These are phyloP conservation scores for Coelopa frigida DNA, from an alignment of 1,140 invertebrate species.

Conservation along the genomic window DNA sequence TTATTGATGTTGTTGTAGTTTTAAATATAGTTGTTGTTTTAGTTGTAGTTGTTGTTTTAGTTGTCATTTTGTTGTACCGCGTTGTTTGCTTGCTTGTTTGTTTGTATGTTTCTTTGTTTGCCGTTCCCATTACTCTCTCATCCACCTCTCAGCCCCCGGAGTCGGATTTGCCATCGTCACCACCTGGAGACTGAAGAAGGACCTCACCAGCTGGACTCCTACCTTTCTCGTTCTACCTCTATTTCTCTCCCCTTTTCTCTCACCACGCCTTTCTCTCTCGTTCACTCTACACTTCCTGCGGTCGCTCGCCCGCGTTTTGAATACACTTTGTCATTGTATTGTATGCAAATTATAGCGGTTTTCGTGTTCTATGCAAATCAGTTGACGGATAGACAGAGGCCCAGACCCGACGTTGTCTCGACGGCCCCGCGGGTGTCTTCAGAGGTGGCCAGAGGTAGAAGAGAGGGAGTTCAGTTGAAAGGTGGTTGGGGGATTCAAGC, in stretches of 20 bases:
- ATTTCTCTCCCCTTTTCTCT: neutral
- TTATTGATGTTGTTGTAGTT: too few species aligned
- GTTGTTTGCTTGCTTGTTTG: neutral
- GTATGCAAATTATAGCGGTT: conserved; percentile 37
- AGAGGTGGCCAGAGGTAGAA: too few species aligned
- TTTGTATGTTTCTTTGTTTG: neutral
- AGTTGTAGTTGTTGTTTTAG: neutral
- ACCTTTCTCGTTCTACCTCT: neutral
- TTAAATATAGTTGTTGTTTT: too few species aligned
- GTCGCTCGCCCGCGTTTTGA: too few species aligned
- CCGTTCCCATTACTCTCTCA: neutral
- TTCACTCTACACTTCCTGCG: neutral
- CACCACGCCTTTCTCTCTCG: neutral
- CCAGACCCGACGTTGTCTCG: too few species aligned
- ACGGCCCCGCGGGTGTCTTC: too few species aligned
- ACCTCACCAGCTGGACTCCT: neutral
- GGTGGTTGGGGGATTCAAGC: too few species aligned
- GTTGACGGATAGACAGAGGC: conserved; percentile 19
- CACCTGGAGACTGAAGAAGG: too few species aligned
- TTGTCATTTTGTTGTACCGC: neutral
- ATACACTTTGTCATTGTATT: conserved; percentile 14
- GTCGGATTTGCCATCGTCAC: neutral
- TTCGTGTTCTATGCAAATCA: conserved; percentile 41
- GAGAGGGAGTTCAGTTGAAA: too few species aligned
- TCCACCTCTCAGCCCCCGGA: neutral